phyloP scores from a whole-genome alignment of 2,797 vertebrate species.

The Sebastes cheni region DNA sequence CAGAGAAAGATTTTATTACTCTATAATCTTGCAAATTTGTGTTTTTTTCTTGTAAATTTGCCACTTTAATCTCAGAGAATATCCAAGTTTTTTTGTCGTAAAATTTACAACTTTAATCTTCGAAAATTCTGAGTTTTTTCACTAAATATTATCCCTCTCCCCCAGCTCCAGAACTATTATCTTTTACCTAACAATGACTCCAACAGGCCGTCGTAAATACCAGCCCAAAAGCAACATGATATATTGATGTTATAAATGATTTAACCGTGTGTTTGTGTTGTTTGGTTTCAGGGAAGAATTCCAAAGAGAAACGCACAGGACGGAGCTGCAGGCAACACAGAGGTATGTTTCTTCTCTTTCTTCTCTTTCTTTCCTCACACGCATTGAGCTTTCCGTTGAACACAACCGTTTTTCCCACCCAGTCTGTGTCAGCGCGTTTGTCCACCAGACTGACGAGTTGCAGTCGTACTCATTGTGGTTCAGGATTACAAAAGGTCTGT shows the following conservation, averaged over 20 bases:
- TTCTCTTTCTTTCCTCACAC: neutral
- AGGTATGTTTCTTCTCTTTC: conserved; percentile 22
- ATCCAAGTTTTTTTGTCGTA: too few species aligned
- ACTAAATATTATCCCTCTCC: too few species aligned
- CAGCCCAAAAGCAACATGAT: neutral
- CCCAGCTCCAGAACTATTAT: too few species aligned
- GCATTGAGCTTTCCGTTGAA: neutral
- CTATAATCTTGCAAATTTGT: too few species aligned
- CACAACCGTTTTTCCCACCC: neutral
- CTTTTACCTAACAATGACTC: too few species aligned
- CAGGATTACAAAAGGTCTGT: conserved; percentile 18
- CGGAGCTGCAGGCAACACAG: conserved; percentile 6
- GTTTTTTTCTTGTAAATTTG: too few species aligned
- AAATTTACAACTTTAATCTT: too few species aligned
- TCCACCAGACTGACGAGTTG: neutral
- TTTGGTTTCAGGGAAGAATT: conserved; percentile 64
- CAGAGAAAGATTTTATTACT: too few species aligned
- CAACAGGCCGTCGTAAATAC: too few species aligned
- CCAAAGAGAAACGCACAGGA: conserved; percentile 35
- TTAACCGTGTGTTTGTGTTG: conserved; percentile 11
- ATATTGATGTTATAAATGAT: neutral
- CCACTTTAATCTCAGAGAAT: too few species aligned
- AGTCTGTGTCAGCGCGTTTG: neutral
- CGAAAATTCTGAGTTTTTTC: too few species aligned
- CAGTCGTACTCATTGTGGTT: conserved; percentile 10